Base-by-base conservation (phyloP, 2,113 vertebrate genomes). In the Chamaetylas fuelleborni region DNA sequence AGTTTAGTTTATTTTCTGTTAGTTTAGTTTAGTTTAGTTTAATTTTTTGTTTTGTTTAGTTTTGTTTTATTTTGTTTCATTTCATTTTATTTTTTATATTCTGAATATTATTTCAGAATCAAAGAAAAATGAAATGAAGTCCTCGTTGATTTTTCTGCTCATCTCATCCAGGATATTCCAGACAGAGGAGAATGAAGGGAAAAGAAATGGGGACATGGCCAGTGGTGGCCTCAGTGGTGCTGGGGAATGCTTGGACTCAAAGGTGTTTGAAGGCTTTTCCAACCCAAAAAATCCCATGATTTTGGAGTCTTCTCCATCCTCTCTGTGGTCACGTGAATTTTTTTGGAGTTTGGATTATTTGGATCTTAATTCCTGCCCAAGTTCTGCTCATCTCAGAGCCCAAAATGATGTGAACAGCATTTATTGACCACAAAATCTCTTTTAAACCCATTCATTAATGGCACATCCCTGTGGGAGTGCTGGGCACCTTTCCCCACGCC, bases 401-500 rank as follows among this genome's bases (percentile, higher is more conserved):
- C 47, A 47, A 15, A 70, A 36, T 4, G 34, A 73, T 0, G 19
- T 5, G 36, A n/a, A 8, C 11, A 34, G 34, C 34, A 6, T 54
- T 87, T 34, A 34, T 7, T 19, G 48, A 26, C 33, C 20, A 9
- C 1, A 67, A 66, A 72, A 62, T 22, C 48, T 20, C 38, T 33
- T 74, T 45, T 14, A 0, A 77, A 53, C 33, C 31, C 13, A 2
- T 80, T 88, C 80, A 54, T 50, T 65, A 66, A 57, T 4, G 48
- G 34, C 45, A 56, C 36, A 36, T 24, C 67, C 74, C 53, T 1
- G 0, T 11, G 57, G 19, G 65, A 71, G 34, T 0, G 0, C 80
- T 19, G 10, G 43, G 72, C 57, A 80, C 26, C 93, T 91, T 42
- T 66, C 73, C 38, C 64, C 81, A 58, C 0, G 18, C 90, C 83